Conservation (phyloP, 2,888 invertebrate genomes). For the Brenthis ino region DNA sequence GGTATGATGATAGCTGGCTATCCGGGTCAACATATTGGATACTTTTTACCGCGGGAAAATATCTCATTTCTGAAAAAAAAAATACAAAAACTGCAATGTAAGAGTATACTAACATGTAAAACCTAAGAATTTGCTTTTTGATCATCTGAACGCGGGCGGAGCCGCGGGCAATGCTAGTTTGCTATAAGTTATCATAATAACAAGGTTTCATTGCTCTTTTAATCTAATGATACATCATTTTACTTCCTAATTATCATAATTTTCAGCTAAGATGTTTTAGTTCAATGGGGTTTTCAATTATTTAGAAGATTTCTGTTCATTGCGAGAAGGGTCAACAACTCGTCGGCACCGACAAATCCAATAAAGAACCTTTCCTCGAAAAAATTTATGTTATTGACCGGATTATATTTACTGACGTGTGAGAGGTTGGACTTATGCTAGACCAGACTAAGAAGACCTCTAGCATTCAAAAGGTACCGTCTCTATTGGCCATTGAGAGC, state of each 20-base stretch:
- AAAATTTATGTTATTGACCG: slow-evolving; percentile 79
- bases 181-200: slow-evolving; percentile 8
- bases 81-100: too few relatives aligned
- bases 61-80: too few relatives aligned
- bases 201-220: background rate
- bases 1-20: too few relatives aligned
- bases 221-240: slow-evolving; percentile 3
- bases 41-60: too few relatives aligned
- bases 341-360: slow-evolving; percentile 71
- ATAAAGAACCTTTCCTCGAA: slow-evolving; percentile 73
- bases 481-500: slow-evolving; percentile 46
- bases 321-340: slow-evolving; percentile 59
- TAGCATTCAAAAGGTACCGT: slow-evolving; percentile 45
- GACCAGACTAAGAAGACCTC: slow-evolving; percentile 57
- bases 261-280: slow-evolving; percentile 16
- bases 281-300: slow-evolving; percentile 27
- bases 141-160: too few relatives aligned
- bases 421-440: slow-evolving; percentile 55
- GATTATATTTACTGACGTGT: slow-evolving; percentile 74
- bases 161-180: background rate
- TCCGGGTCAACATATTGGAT: too few relatives aligned
- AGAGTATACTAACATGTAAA: too few relatives aligned
- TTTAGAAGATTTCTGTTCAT: slow-evolving; percentile 29
- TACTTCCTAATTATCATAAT: slow-evolving; percentile 14
- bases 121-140: too few relatives aligned